phyloP scores from a whole-genome alignment of 2,888 invertebrate genomes.

The Drepanosiphum platanoidis region DNA sequence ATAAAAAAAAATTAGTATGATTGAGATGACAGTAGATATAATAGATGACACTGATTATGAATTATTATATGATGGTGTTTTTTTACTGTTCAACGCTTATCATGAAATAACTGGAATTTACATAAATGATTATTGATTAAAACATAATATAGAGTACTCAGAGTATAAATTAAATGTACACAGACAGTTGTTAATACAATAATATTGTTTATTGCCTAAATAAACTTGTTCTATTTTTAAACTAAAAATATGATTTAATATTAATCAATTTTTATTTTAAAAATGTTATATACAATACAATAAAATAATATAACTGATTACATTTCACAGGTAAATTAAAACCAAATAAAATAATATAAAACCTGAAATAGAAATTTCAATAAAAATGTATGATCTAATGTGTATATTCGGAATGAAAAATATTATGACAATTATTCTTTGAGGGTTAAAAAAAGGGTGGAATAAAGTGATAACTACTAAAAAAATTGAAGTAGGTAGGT shows the following conservation, averaged over 20 bases:
- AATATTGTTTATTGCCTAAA: conserved; percentile 59
- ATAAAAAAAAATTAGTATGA: too few species aligned
- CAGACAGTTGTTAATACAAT: conserved; percentile 53
- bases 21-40: too few species aligned
- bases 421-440: conserved; percentile 12
- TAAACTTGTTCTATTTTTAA: conserved; percentile 61
- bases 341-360: conserved; percentile 54
- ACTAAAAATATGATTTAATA: conserved; percentile 61
- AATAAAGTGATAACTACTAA: conserved; percentile 29
- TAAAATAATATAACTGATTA: conserved; percentile 58
- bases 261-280: conserved; percentile 59
- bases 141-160: not conserved
- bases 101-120: too few species aligned
- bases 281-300: conserved; percentile 60
- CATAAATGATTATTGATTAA: too few species aligned
- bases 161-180: conserved; percentile 23
- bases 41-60: too few species aligned
- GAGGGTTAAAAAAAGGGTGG: conserved; percentile 7
- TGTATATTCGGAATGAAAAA: conserved; percentile 32
- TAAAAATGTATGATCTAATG: conserved; percentile 34
- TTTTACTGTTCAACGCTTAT: too few species aligned
- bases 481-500: conserved; percentile 11
- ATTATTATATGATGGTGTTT: too few species aligned
- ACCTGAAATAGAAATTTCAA: conserved; percentile 42
- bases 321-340: conserved; percentile 35